Percentiles rank a stretch among this genome's conserved stretches.
phyloP scores from a whole-genome alignment of 2,113 vertebrate species.

The Phylloscopus trochiloides region DNA sequence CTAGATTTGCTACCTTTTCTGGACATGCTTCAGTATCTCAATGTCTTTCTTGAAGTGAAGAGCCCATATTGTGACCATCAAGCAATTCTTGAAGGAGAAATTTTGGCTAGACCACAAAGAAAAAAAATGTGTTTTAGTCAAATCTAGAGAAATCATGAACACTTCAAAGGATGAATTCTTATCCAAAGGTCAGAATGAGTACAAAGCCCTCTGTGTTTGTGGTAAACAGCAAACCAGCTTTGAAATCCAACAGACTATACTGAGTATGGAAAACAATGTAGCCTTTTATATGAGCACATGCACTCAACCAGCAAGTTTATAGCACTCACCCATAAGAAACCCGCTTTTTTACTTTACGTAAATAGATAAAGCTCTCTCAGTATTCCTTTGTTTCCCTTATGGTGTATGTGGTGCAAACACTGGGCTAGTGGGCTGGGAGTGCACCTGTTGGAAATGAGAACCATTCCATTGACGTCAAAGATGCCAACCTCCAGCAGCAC shows the following conservation, averaged over 20 bases:
- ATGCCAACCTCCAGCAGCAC: background rate
- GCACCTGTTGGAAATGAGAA: background rate
- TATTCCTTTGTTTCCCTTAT: background rate
- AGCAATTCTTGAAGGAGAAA: background rate
- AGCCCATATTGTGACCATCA: background rate
- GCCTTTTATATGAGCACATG: background rate
- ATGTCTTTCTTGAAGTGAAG: background rate
- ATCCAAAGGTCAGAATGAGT: background rate
- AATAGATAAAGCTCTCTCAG: constrained; percentile 11
- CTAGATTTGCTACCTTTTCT: background rate
- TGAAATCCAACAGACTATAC: background rate
- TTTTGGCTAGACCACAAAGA: background rate
- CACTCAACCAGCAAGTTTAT: constrained; percentile 7
- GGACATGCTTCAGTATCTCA: background rate
- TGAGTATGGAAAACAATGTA: background rate
- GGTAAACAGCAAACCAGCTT: background rate
- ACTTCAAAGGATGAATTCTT: background rate
- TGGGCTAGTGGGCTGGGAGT: background rate
- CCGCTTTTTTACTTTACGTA: background rate
- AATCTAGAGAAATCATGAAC: background rate
- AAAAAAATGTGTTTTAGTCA: background rate
- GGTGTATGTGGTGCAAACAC: background rate
- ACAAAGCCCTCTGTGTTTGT: background rate
- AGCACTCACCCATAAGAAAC: background rate
- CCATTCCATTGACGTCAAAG: background rate